phyloP scores from a whole-genome alignment of 1,140 invertebrate genomes.

The Pararge aegeria region DNA sequence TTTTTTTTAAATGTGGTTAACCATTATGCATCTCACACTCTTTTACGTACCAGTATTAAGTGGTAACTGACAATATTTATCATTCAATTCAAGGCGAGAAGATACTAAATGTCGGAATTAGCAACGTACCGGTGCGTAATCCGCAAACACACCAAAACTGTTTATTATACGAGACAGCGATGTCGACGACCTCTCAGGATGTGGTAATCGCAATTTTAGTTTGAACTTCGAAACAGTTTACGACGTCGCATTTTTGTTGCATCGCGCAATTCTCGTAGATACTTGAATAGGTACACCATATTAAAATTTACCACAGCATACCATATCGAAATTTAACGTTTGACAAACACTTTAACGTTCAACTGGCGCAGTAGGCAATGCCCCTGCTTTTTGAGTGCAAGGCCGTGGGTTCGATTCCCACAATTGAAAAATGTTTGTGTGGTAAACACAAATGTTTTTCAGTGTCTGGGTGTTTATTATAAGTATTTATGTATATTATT shows the following conservation, averaged over 20 bases:
- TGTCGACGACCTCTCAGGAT: slow-evolving; percentile 31
- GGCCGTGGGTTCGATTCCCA: too few relatives aligned
- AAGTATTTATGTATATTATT: too few relatives aligned
- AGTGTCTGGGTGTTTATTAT: too few relatives aligned
- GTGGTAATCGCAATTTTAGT: slow-evolving; percentile 31
- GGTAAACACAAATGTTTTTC: too few relatives aligned
- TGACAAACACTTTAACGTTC: too few relatives aligned
- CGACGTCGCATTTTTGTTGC: slow-evolving; percentile 2
- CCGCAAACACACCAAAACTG: not conserved
- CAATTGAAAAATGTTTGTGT: too few relatives aligned
- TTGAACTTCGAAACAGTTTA: slow-evolving; percentile 29
- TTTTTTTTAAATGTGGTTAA: not conserved
- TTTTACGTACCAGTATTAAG: not conserved
- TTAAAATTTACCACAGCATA: too few relatives aligned
- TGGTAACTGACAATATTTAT: not conserved
- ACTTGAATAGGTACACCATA: not conserved
- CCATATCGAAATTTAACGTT: too few relatives aligned
- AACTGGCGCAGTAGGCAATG: too few relatives aligned
- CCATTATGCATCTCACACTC: not conserved
- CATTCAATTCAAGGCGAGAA: not conserved
- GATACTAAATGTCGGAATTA: slow-evolving; percentile 2
- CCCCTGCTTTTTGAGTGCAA: too few relatives aligned
- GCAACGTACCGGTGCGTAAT: not conserved
- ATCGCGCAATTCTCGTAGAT: not conserved
- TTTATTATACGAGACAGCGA: not conserved